Evolutionary conservation across 35 echinoderm and acorn worm genomes (phyloP), one percentile per base, ranked within the genome.

Genomic region (Diadema setosum): DNA sequence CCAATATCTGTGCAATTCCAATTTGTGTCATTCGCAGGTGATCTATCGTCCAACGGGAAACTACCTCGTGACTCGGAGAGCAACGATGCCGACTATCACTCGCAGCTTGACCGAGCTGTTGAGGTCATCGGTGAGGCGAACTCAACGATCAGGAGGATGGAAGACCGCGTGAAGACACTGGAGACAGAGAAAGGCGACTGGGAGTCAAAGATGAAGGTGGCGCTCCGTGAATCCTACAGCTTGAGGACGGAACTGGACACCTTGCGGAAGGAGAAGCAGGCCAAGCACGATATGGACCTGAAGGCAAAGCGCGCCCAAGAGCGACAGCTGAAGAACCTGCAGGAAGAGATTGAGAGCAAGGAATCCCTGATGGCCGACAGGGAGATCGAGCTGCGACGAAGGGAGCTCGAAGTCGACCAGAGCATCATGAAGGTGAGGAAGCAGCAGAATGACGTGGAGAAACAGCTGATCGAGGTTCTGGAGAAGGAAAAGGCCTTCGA

Each of bases 71-170:
- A 11, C 8, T 9, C 33, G 33, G 18, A 80, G n/a, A n/a, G n/a
- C n/a, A n/a, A n/a, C n/a, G n/a, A n/a, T n/a, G 37, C 37, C 27
- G 63, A 35, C 32, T 61, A 58, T 29, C 48, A 78, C 37, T 42
- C 33, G 17, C 87, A 89, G 39, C 87, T 89, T 26, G 87, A 89
- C 14, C 46, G 39, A n/a, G 87, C 87, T 9, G 55, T 76, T 2
- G 49, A 58, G 56, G 34, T 89, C 11, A 89, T 89, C 29, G 70
- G 49, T 23, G 87, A 89, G 48, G 87, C 87, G 25, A 89, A 89
- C 56, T 16, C 25, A 16, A 76, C 73, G 11, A 89, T 89, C 29
- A 76, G 67, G 34, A 81, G 46, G 21, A 39, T 80, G 1, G 70
- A 89, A 89, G 70, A 75, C n/a, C 21, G 70, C 39, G 33, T 57